These are phyloP conservation scores for Leptoclinus maculatus DNA, from an alignment of 2,797 vertebrate species.

Conservation along the genomic window DNA sequence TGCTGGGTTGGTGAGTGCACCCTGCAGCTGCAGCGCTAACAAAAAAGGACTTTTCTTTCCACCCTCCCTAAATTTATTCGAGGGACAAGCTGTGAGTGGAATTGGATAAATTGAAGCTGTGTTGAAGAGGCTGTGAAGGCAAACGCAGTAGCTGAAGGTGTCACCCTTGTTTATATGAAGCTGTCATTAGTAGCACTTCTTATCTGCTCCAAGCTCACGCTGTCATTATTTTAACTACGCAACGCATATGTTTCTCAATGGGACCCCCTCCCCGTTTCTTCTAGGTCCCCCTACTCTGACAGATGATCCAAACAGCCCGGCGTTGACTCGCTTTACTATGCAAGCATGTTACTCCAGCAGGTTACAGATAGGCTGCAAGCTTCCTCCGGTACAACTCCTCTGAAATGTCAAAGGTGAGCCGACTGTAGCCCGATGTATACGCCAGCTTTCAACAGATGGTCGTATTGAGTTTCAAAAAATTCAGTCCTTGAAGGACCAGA, in stretches of 20 bases:
- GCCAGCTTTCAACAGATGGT: conserved; percentile 67
- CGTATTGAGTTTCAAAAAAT: conserved; percentile 63
- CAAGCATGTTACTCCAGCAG: conserved; percentile 53
- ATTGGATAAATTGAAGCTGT: conserved; percentile 5
- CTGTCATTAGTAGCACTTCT: conserved; percentile 66
- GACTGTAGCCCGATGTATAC: conserved; percentile 42
- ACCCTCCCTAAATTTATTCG: conserved; percentile 40
- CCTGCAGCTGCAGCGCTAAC: conserved; percentile 59
- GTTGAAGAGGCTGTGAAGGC: conserved; percentile 28
- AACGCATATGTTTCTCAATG: conserved; percentile 32
- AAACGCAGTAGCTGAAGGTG: conserved; percentile 68
- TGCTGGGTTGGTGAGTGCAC: conserved; percentile 60
- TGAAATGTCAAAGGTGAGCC: conserved; percentile 67
- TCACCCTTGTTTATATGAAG: conserved; percentile 63
- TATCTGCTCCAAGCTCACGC: conserved; percentile 56
- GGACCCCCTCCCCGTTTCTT: conserved; percentile 20
- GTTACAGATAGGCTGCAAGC: conserved; percentile 54
- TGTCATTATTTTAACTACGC: conserved; percentile 61
- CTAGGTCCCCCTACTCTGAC: conserved; percentile 52
- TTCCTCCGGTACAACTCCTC: conserved; percentile 36
- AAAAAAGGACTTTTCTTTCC: conserved; percentile 34
- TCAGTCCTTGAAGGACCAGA: conserved; percentile 72
- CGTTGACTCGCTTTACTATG: conserved; percentile 38
- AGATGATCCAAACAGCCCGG: conserved; percentile 68
- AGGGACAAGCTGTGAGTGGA: conserved; percentile 34